Base-by-base conservation (phyloP, 1,140 invertebrate species). In the Cephus cinctus region DNA sequence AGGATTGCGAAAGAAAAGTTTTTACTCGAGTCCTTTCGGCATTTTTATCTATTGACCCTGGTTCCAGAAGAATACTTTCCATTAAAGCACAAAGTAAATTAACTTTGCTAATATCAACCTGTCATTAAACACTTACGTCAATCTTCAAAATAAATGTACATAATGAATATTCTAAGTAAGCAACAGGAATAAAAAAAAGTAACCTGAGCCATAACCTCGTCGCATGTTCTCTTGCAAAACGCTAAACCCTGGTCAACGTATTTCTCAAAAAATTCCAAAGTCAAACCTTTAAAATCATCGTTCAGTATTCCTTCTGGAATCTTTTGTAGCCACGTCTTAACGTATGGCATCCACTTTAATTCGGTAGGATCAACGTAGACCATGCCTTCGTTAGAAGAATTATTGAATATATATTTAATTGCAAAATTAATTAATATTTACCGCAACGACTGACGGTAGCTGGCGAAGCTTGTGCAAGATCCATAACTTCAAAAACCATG, bases 401-500 rank as follows among this genome's bases (percentile, higher is more conserved):
- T 79, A 8, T 34, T 23, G 16, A 30, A 18, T 11, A 45, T 16
- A 15, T 23, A 36, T 27, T 46, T 44, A 51, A 42, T 22, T n/a
- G n/a, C n/a, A n/a, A n/a, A n/a, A 6, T 8, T 20, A 47, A 20
- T 43, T 16, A 32, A 47, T 22, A 22, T 43, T 47, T 46, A 75
- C 69, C 69, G 42, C 73, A 74, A 76, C 86, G 57, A 56, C 90
- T 86, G 36, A 96, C 92, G 2, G 93, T 96, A 2, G 93, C 93
- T 1, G 94, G 94, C 0, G 89, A 91, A 1, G 89, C 89, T 73
- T 91, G 87, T 3, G 89, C 80, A 15, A 95, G 75, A 73, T 95
- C 91, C 69, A 88, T 86, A 2, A 94, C 90, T 79, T 95, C 92
- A 76, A 94, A 96, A 2, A 96, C 79, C 83, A 95, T 89, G 50